phyloP scores from a whole-genome alignment of 1,140 invertebrate genomes.

The Heliconius congener region DNA sequence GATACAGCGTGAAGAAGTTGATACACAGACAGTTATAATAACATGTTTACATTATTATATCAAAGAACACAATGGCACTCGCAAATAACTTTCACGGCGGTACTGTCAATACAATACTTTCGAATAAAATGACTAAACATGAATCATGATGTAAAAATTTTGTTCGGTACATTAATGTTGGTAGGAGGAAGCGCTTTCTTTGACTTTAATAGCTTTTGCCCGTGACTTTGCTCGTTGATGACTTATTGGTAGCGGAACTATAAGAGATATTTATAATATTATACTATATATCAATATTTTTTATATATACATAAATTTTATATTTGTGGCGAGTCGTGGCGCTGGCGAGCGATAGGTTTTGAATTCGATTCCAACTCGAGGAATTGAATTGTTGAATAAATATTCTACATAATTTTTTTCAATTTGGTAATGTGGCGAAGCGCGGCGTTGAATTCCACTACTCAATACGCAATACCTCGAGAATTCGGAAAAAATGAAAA shows the following conservation, averaged over 20 bases:
- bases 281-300: too few relatives aligned
- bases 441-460: neutral
- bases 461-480: neutral
- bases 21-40: neutral
- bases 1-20: neutral
- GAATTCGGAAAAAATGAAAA: too few relatives aligned
- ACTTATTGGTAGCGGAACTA: neutral
- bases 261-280: too few relatives aligned
- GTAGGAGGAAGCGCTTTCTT: neutral
- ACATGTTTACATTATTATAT: constrained; percentile 1
- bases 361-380: neutral
- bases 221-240: neutral
- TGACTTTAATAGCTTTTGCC: neutral
- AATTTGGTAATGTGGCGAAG: neutral
- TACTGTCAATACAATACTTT: constrained; percentile 13
- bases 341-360: neutral
- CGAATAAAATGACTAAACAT: constrained; percentile 14
- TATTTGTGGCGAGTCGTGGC: neutral
- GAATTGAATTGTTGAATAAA: neutral
- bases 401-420: neutral
- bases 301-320: too few relatives aligned
- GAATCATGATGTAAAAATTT: constrained; percentile 13
- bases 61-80: neutral
- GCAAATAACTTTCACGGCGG: neutral
- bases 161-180: neutral